Evolutionary conservation across 2,888 invertebrate species (phyloP), one percentile per base, ranked within the genome.

Genomic region (Cactoblastis cactorum): DNA sequence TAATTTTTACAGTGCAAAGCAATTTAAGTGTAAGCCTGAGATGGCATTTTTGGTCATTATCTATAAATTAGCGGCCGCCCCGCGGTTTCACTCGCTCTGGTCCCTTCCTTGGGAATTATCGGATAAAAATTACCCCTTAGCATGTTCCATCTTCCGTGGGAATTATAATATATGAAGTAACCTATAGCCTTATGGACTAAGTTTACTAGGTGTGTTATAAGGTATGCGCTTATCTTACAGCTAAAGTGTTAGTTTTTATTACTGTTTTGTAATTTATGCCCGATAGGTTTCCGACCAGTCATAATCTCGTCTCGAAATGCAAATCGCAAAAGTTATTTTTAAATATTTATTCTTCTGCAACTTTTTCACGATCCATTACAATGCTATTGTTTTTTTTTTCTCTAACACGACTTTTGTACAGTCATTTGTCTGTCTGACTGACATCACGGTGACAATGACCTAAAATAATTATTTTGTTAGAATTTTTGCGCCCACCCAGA

Each of bases 391-490:
- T 78, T 80, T 80, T 69, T 77, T 74, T 74, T 75, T 71, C 8
- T 28, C 28, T 64, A 62, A 55, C 55, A 59, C 62, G 63, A 71
- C 72, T 72, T 69, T 66, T 69, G 77, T 67, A 67, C 71, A 71
- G 75, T 74, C 79, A 76, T 77, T 74, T 74, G 76, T 73, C 71
- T 65, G 77, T 72, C 72, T 62, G 65, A 63, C 82, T 84, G 83
- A 83, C 83, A 80, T 86, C 86, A 83, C 74, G 67, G 79, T 64
- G 85, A 84, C 86, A 86, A 80, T 67, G 85, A 82, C 77, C 82
- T 68, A 77, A 80, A 77, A 79, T 77, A 77, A 80, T 84, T 80
- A 80, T 76, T 80, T 37, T 80, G 77, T 80, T 72, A 60, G 70
- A 71, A 71, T 77, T 77, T 78, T 69, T 50, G 43, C 45, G 32